A percentile compares a stretch with the other conserved stretches of the same genome.
These are phyloP conservation scores for Oceanites oceanicus DNA, from an alignment of 2,113 vertebrate genomes.

Conservation along the genomic window DNA sequence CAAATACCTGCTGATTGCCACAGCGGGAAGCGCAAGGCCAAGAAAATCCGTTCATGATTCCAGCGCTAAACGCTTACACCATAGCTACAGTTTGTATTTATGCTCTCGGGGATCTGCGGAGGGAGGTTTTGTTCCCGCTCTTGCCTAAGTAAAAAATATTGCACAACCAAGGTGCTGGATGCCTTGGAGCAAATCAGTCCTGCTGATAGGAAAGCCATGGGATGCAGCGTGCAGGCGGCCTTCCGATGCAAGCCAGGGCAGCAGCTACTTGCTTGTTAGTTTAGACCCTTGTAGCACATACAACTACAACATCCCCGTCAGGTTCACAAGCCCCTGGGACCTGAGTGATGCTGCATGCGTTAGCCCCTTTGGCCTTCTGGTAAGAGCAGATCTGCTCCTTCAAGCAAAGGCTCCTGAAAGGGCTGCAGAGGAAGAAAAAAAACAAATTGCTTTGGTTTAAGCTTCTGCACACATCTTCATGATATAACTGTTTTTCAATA, in stretches of 20 bases:
- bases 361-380: background rate
- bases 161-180: constrained; percentile 1
- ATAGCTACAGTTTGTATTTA: background rate
- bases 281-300: background rate
- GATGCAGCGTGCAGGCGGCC: background rate
- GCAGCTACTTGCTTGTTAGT: background rate
- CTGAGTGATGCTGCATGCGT: background rate
- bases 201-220: background rate
- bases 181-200: background rate
- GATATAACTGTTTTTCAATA: background rate
- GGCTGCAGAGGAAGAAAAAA: background rate
- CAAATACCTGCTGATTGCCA: background rate
- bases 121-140: background rate
- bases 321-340: background rate
- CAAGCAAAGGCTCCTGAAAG: background rate
- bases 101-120: background rate
- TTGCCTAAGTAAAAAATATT: background rate
- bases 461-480: background rate
- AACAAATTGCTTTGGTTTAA: background rate
- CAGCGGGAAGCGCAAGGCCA: background rate
- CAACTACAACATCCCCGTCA: background rate
- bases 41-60: fast-evolving
- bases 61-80: background rate
- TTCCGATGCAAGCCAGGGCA: background rate
- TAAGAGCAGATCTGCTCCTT: background rate